Percentiles rank a stretch among this genome's conserved stretches.
Evolutionary conservation across 2,113 vertebrate species (phyloP).

Genomic region (Tympanuchus pallidicinctus): DNA sequence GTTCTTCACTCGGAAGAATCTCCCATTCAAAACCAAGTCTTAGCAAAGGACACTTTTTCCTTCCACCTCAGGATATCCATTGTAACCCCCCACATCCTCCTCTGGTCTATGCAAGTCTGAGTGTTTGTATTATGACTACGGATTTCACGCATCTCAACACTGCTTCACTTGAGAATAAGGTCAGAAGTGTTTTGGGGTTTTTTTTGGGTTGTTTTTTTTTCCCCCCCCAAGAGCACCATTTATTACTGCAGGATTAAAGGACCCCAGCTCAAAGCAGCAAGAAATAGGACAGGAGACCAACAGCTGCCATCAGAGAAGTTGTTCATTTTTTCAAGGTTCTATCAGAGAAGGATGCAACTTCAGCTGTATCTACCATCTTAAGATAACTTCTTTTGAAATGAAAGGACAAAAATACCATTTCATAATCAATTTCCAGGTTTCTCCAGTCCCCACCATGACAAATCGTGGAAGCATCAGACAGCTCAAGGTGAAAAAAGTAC

Average conservation of each 20-base stretch:
- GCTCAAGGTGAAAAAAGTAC: background rate
- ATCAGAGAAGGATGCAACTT: background rate
- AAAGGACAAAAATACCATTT: background rate
- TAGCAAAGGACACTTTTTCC: background rate
- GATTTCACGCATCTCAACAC: background rate
- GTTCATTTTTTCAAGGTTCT: background rate
- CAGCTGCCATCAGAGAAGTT: background rate
- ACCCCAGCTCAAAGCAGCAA: background rate
- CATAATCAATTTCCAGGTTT: background rate
- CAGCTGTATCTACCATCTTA: background rate
- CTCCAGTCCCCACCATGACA: background rate
- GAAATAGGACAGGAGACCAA: background rate
- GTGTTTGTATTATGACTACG: fast-evolving
- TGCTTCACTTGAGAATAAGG: background rate
- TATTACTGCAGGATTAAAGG: background rate
- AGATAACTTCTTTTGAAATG: background rate
- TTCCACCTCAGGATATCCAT: background rate
- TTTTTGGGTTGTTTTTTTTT: too few relatives aligned
- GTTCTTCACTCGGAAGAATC: background rate
- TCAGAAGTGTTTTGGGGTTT: background rate
- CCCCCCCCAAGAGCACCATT: background rate
- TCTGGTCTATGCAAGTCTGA: background rate
- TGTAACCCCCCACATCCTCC: background rate
- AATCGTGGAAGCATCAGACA: background rate
- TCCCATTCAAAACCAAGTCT: background rate